Base-by-base conservation (phyloP, 2,113 vertebrate species). In the Nothocercus nigrocapillus region DNA sequence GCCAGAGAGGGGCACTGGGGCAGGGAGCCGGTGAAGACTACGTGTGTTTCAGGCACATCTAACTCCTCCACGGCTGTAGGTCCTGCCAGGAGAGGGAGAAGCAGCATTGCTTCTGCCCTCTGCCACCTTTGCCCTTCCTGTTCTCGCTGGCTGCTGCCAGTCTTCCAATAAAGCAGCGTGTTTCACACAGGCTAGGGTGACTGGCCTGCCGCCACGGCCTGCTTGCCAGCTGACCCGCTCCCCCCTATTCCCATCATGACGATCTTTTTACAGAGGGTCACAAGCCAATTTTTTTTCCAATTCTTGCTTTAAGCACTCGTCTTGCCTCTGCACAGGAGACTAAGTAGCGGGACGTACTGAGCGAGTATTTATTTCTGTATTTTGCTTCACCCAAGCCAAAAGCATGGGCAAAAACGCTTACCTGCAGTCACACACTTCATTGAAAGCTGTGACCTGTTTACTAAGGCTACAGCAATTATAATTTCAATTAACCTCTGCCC, bases 401-500 rank as follows among this genome's bases (percentile, higher is more conserved):
- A 59, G 44, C 80, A 63, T 77, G 49, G 25, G n/a, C n/a, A 38
- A 27, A 66, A 94, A 64, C 73, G 20, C 13, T 36, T 54, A 51
- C 25, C 83, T 8, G 1, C 47, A 58, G 88, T 42, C 75, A 21
- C 1, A 0, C 0, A 1, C 51, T 34, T 45, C 40, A 94, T 34
- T 67, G 88, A 86, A 86, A 90, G 56, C 51, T 59, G 51, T 61
- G 88, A 88, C 64, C 80, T 81, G 16, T 51, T 67, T 44, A 58
- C 68, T 70, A 42, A 92, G 83, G 80, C 82, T 51, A 45, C 4
- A 8, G 58, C 70, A 94, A 92, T 94, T 82, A 79, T 66, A 68
- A 6, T 94, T 94, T 85, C 90, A 86, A 95, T 96, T 94, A 97
- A 96, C 89, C 91, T 92, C 82, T 94, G 94, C 78, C 73, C 93